A percentile compares a stretch with the other conserved stretches of the same genome.
Evolutionary conservation across 2,797 vertebrate species (phyloP).

Genomic region (Diplodus puntazzo): DNA sequence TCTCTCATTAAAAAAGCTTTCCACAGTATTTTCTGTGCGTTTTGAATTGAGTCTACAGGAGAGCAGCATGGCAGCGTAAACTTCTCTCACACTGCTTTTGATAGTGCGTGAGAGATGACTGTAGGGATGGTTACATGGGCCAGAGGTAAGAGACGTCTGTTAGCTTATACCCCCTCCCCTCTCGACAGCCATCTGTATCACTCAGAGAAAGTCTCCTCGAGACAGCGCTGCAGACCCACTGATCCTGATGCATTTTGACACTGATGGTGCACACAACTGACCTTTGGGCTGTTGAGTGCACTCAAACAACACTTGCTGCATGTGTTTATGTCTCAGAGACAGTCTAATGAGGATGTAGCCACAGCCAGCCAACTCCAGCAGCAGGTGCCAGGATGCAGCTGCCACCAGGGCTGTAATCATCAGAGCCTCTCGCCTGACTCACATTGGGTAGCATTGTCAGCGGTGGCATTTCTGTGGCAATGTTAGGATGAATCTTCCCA

Average conservation of each 20-base stretch:
- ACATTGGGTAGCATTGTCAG: constrained; percentile 40
- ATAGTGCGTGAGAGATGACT: constrained; percentile 40
- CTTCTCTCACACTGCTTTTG: constrained; percentile 18
- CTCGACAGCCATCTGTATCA: constrained; percentile 67
- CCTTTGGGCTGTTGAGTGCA: constrained; percentile 77
- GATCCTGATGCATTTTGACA: constrained; percentile 83
- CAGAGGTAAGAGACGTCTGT: constrained; percentile 50
- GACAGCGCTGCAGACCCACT: constrained; percentile 65
- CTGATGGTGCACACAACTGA: constrained; percentile 79
- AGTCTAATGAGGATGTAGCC: constrained; percentile 86
- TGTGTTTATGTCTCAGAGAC: constrained; percentile 86
- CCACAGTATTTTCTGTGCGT: background rate
- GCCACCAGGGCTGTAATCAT: constrained; percentile 88
- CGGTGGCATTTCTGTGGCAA: constrained; percentile 11
- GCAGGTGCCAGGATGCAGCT: constrained; percentile 85
- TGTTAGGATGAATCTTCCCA: constrained; percentile 23
- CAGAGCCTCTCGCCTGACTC: constrained; percentile 80
- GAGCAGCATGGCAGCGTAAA: constrained; percentile 15
- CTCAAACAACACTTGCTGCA: constrained; percentile 85
- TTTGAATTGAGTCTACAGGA: background rate
- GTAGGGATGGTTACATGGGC: constrained; percentile 40
- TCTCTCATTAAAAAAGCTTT: constrained; percentile 7
- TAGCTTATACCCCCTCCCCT: constrained; percentile 10
- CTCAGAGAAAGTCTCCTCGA: constrained; percentile 60
- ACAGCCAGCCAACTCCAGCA: constrained; percentile 80